Conservation (phyloP, 2,797 vertebrate species). For the Scolopax rusticola region DNA sequence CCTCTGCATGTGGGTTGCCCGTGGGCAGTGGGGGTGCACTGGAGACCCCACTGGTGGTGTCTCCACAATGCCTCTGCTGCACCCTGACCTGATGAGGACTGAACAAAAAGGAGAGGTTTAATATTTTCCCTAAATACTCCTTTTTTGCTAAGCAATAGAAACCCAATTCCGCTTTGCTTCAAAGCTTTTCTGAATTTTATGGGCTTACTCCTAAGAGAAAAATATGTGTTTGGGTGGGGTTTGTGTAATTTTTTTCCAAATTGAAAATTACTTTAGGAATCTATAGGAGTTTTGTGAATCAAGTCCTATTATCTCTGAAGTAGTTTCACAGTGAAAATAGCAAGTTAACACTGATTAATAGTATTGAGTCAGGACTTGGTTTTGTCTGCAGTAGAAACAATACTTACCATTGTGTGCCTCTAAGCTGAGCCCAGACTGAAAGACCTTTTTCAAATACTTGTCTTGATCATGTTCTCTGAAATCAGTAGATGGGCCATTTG, state of each 20-base stretch:
- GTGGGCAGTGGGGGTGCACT: neutral
- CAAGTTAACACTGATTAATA: neutral
- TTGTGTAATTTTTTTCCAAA: neutral
- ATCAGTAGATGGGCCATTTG: neutral
- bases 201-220: neutral
- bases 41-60: neutral
- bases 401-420: neutral
- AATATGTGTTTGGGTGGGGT: neutral
- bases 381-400: neutral
- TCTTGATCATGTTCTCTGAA: neutral
- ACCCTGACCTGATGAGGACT: neutral
- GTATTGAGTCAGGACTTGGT: neutral
- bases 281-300: neutral
- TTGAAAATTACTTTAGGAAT: neutral
- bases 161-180: neutral
- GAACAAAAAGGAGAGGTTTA: neutral
- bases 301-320: neutral
- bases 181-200: neutral
- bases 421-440: neutral
- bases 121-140: neutral
- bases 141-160: neutral
- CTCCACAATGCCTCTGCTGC: neutral
- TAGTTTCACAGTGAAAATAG: neutral
- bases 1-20: neutral
- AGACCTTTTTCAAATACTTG: neutral